A percentile compares a stretch with the other conserved stretches of the same genome.
phyloP scores from a whole-genome alignment of 2,888 invertebrate species.

The Nesidiocoris tenuis region DNA sequence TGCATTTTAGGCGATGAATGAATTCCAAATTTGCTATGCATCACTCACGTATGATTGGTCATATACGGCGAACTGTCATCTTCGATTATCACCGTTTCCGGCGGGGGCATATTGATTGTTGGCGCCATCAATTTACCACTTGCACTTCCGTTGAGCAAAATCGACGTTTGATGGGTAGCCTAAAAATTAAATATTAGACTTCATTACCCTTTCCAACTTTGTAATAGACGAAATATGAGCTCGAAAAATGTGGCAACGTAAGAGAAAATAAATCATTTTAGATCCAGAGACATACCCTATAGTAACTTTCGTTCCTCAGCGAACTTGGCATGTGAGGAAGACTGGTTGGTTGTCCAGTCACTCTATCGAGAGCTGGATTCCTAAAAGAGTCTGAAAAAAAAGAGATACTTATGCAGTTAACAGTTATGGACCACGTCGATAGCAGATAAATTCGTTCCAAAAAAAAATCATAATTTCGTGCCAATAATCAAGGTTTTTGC shows the following conservation, averaged over 20 bases:
- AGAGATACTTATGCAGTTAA: too few species aligned
- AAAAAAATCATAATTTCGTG: too few species aligned
- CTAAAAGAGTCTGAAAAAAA: constrained; percentile 52
- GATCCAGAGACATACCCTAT: constrained; percentile 69
- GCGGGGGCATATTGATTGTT: constrained; percentile 59
- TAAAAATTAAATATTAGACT: constrained; percentile 51
- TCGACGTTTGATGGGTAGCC: constrained; percentile 62
- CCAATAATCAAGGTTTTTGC: too few species aligned
- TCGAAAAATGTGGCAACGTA: too few species aligned
- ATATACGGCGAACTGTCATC: constrained; percentile 54
- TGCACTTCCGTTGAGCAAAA: constrained; percentile 55
- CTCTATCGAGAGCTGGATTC: constrained; percentile 86
- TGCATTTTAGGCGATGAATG: too few species aligned
- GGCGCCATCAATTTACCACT: constrained; percentile 58
- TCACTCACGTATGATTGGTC: constrained; percentile 46
- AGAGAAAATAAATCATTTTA: too few species aligned
- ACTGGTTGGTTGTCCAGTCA: constrained; percentile 66
- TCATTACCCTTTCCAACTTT: too few species aligned
- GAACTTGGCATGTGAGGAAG: constrained; percentile 55
- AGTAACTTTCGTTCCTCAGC: constrained; percentile 88
- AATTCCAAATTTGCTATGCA: too few species aligned
- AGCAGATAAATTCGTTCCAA: too few species aligned
- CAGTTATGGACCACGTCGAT: too few species aligned
- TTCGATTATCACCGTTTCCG: constrained; percentile 66
- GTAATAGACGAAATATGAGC: too few species aligned